A percentile compares a stretch with the other conserved stretches of the same genome.
Evolutionary conservation across 2,888 invertebrate genomes (phyloP).

Genomic region (Kuschelorhynchus macadamiae): DNA sequence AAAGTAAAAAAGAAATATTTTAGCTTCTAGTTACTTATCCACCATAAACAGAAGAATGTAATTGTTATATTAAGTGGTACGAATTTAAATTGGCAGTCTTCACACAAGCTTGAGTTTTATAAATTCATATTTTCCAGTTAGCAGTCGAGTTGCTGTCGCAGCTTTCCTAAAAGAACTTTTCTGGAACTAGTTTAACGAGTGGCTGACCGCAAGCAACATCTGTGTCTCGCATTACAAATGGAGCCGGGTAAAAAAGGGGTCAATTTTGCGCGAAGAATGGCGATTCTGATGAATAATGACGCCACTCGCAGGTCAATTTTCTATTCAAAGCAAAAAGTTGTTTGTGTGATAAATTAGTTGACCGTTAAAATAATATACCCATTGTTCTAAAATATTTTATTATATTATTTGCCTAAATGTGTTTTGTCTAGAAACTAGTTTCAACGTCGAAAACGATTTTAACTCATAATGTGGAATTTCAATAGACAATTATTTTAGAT

Average conservation of each 20-base stretch:
- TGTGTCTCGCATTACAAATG: constrained; percentile 39
- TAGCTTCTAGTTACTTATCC: too few relatives aligned
- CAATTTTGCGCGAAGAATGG: constrained; percentile 26
- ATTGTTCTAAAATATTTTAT: too few relatives aligned
- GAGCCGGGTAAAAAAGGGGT: constrained; percentile 28
- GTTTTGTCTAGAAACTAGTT: too few relatives aligned
- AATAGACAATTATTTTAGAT: too few relatives aligned
- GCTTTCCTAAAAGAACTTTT: constrained; percentile 16
- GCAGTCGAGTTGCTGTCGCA: constrained; percentile 15
- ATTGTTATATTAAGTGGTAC: too few relatives aligned
- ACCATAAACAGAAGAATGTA: too few relatives aligned
- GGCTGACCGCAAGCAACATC: constrained; percentile 42
- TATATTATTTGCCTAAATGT: too few relatives aligned
- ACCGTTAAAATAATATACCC: too few relatives aligned
- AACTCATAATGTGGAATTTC: too few relatives aligned
- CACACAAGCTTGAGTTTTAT: constrained; percentile 19
- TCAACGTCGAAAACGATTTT: too few relatives aligned
- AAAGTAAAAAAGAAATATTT: too few relatives aligned
- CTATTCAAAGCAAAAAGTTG: constrained; percentile 27
- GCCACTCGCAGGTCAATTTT: constrained; percentile 32
- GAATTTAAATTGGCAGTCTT: constrained; percentile 9
- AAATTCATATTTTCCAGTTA: constrained; percentile 29
- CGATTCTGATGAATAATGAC: constrained; percentile 24
- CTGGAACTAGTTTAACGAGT: constrained; percentile 31
- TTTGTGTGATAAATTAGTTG: constrained; percentile 20